A percentile compares a stretch with the other conserved stretches of the same genome.
These are phyloP conservation scores for Stenurella melanura DNA, from an alignment of 2,888 invertebrate species.

Conservation along the genomic window DNA sequence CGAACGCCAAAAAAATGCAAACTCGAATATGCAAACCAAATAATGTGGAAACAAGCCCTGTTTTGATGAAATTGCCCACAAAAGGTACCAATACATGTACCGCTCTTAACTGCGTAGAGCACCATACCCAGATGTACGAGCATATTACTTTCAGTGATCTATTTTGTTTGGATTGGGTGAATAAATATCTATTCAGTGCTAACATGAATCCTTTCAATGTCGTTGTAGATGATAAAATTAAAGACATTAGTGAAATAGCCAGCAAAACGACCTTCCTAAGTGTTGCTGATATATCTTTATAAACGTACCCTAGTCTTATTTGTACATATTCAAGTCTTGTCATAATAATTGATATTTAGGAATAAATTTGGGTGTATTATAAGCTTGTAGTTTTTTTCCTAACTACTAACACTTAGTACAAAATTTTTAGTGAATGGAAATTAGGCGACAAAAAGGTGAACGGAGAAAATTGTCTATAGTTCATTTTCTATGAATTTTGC, in stretches of 20 bases:
- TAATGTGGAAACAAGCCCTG: slow-evolving; percentile 28
- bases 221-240: slow-evolving; percentile 62
- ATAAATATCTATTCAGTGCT: slow-evolving; percentile 64
- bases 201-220: slow-evolving; percentile 62
- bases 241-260: slow-evolving; percentile 60
- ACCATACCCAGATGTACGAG: slow-evolving; percentile 63
- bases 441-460: too few relatives aligned
- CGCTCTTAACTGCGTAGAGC: slow-evolving; percentile 5
- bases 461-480: too few relatives aligned
- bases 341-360: background rate
- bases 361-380: background rate
- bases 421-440: too few relatives aligned
- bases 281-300: slow-evolving; percentile 8
- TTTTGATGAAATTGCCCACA: background rate
- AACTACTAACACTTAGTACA: too few relatives aligned
- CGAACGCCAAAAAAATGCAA: slow-evolving; percentile 37
- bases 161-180: slow-evolving; percentile 65
- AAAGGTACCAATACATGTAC: slow-evolving; percentile 44
- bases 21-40: slow-evolving; percentile 37
- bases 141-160: slow-evolving; percentile 64
- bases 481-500: too few relatives aligned
- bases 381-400: background rate
- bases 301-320: background rate
- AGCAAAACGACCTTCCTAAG: slow-evolving; percentile 55
- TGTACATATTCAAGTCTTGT: background rate